A percentile compares a stretch with the other conserved stretches of the same genome.
phyloP scores from a whole-genome alignment of 2,888 invertebrate species.

The Diplolepis rosae region DNA sequence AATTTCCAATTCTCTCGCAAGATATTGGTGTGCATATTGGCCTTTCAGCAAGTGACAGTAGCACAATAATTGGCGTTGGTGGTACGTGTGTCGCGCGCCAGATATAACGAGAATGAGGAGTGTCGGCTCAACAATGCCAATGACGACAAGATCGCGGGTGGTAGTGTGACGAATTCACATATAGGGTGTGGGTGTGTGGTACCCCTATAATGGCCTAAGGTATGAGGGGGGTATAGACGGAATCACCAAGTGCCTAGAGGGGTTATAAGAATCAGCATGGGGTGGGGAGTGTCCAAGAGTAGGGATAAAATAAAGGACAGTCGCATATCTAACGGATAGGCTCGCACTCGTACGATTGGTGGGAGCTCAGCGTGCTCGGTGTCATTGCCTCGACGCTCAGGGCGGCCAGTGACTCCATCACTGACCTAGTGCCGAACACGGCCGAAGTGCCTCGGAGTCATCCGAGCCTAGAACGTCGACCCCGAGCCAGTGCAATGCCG shows the following conservation, averaged over 20 bases:
- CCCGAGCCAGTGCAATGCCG: slow-evolving; percentile 57
- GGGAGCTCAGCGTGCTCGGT: slow-evolving; percentile 65
- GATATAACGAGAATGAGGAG: slow-evolving; percentile 34
- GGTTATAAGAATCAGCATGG: not conserved
- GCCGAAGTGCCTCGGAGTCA: slow-evolving; percentile 60
- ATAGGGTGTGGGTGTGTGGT: not conserved
- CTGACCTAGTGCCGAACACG: slow-evolving; percentile 72
- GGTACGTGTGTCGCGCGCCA: slow-evolving; percentile 31
- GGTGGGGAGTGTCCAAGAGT: not conserved
- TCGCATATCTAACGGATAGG: slow-evolving; percentile 10
- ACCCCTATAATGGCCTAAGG: too few species aligned
- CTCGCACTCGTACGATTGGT: slow-evolving; percentile 20
- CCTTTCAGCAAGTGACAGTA: not conserved
- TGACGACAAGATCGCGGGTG: slow-evolving; percentile 39
- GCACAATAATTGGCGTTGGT: slow-evolving; percentile 40
- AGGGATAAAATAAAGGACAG: slow-evolving; percentile 18
- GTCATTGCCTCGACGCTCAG: slow-evolving; percentile 74
- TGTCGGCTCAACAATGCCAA: slow-evolving; percentile 52
- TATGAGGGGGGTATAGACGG: not conserved
- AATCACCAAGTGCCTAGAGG: slow-evolving; percentile 14
- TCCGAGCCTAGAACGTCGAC: slow-evolving; percentile 66
- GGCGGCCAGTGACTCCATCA: slow-evolving; percentile 74
- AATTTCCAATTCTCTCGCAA: not conserved
- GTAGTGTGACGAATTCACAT: slow-evolving; percentile 8
- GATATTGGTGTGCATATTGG: not conserved